Conservation (phyloP, 2,113 vertebrate genomes). For the Struthio camelus region DNA sequence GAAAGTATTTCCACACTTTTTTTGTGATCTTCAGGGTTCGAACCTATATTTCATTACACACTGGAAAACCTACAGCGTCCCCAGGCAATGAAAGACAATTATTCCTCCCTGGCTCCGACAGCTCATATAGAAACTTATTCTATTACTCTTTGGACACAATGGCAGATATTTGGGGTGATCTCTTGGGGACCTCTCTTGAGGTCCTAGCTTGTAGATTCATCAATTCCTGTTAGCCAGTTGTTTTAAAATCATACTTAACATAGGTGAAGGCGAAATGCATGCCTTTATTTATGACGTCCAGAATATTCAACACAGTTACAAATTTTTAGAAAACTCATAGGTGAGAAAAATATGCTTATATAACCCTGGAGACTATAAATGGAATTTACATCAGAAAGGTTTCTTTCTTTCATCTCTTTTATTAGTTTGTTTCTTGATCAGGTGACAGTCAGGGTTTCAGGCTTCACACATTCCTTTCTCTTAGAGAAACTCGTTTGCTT, state of each 20-base stretch:
- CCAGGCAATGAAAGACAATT: background rate
- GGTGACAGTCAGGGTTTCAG: background rate
- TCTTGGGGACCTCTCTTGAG: background rate
- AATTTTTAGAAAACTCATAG: background rate
- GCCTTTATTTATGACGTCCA: background rate
- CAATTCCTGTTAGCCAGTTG: background rate
- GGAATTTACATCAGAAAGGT: background rate
- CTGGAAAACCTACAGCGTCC: background rate
- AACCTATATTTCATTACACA: background rate
- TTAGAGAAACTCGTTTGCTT: background rate
- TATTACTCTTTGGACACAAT: background rate
- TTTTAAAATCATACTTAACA: background rate
- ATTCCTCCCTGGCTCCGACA: background rate
- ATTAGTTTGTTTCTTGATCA: background rate
- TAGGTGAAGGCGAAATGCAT: background rate
- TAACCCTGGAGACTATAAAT: background rate
- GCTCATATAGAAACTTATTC: background rate
- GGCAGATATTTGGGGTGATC: background rate
- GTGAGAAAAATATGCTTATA: background rate
- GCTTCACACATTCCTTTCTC: background rate
- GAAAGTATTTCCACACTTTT: background rate
- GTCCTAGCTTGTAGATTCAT: background rate
- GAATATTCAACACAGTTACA: background rate
- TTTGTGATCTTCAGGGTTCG: background rate
- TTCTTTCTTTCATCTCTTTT: background rate